A percentile compares a stretch with the other conserved stretches of the same genome.
phyloP scores from a whole-genome alignment of 2,113 vertebrate genomes.

The Otolemur garnettii region DNA sequence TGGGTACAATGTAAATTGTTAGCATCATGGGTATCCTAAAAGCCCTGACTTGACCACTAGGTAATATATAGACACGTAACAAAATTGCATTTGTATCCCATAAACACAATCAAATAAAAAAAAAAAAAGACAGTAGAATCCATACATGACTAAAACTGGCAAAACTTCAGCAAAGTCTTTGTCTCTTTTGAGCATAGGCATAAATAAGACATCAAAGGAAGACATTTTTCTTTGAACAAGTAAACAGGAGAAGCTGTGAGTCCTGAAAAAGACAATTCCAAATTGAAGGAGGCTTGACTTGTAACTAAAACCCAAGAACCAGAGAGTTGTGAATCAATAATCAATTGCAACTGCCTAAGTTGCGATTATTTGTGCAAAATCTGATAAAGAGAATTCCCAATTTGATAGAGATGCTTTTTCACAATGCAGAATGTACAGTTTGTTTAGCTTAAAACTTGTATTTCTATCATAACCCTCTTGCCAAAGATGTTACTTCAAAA shows the following conservation, averaged over 20 bases:
- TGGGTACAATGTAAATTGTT: too few relatives aligned
- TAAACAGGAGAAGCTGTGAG: not conserved
- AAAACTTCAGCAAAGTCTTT: not conserved
- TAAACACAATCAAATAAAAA: not conserved
- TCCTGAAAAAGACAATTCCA: not conserved
- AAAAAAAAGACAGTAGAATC: not conserved
- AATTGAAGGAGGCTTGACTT: not conserved
- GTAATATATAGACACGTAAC: too few relatives aligned
- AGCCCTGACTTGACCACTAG: too few relatives aligned
- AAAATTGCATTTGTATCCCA: too few relatives aligned
- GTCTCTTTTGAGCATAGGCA: not conserved
- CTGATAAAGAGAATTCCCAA: not conserved
- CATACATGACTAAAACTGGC: not conserved
- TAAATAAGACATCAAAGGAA: not conserved
- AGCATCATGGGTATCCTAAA: too few relatives aligned
- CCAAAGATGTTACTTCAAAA: slow-evolving; percentile 7
- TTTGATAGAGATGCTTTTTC: not conserved
- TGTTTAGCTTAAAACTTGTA: not conserved
- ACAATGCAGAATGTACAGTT: not conserved
- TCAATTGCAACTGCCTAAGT: not conserved
- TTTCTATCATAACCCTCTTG: not conserved
- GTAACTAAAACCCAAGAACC: not conserved
- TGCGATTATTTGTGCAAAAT: not conserved
- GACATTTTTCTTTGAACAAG: not conserved
- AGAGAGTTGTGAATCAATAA: not conserved